Base-by-base conservation (phyloP, 1,140 invertebrate genomes). In the Aphidius ervi region DNA sequence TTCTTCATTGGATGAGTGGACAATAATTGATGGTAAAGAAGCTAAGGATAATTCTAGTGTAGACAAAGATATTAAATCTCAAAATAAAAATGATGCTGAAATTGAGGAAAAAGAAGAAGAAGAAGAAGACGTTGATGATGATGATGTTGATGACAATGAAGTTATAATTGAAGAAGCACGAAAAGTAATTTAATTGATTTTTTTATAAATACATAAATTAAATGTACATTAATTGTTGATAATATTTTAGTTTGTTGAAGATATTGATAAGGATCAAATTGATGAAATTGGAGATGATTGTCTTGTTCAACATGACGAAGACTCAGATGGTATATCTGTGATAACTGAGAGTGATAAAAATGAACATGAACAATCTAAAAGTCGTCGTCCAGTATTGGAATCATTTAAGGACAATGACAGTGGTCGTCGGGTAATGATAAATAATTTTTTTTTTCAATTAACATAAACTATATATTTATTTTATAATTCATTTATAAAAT, bases 241-340 rank as follows among this genome's bases (percentile, higher is more conserved):
- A 10, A 43, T 1, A 5, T 54, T 43, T 42, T 2, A 6, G 40
- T 42, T 42, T 54, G 9, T 16, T 52, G 6, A 7, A 54, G 52
- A 40, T 5, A 39, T 41, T 54, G 6, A 40, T 41, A 39, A 40
- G 41, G 16, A 54, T 54, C 20, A 40, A 54, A 39, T 6, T 54
- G 31, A 45, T 9, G 46, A 40, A 20, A 47, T 5, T 23, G 41
- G 9, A n/a, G 46, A n/a, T 37, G 56, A n/a, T 16, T 40, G 41
- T n/a, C n/a, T 40, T n/a, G 20, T 7, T 5, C 39, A 20, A 10
- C 58, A 49, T n/a, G 50, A 65, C 42, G 58, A 65, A 31, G 60
- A 62, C 23, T 65, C 63, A 16, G 63, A 62, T 53, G 60, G 61
- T 2, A 56, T 62, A 40, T 62, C 63, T 42, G 61, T 62, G 31